These are phyloP conservation scores for Andrena praecox DNA, from an alignment of 2,888 invertebrate genomes.

Conservation along the genomic window DNA sequence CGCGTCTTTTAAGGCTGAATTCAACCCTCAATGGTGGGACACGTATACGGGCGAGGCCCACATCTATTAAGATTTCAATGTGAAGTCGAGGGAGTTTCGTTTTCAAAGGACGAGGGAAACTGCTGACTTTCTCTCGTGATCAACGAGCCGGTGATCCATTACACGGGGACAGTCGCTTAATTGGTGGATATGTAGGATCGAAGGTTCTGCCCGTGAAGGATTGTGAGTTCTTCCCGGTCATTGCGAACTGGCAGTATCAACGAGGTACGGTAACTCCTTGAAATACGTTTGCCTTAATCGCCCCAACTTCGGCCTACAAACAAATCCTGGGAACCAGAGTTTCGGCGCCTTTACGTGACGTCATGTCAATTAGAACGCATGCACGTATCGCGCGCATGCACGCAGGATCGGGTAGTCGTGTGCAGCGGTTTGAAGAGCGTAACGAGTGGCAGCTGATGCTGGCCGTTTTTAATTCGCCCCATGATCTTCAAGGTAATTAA, in stretches of 20 bases:
- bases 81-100: slow-evolving; percentile 19
- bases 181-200: slow-evolving; percentile 1
- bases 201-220: not conserved
- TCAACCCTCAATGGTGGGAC: slow-evolving; percentile 24
- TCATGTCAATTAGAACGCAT: slow-evolving; percentile 73
- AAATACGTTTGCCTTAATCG: not conserved
- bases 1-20: slow-evolving; percentile 18
- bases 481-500: slow-evolving; percentile 62
- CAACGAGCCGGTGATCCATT: slow-evolving; percentile 34
- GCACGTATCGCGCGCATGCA: slow-evolving; percentile 37
- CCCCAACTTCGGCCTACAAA: slow-evolving; percentile 43
- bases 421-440: slow-evolving; percentile 23
- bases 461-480: slow-evolving; percentile 65
- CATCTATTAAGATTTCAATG: slow-evolving; percentile 42
- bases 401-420: not conserved
- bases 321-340: slow-evolving; percentile 72
- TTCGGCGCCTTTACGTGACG: slow-evolving; percentile 67
- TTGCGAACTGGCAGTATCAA: not conserved
- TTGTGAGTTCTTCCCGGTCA: not conserved
- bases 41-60: slow-evolving; percentile 60
- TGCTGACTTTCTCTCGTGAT: slow-evolving; percentile 31
- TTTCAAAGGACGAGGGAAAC: slow-evolving; percentile 29
- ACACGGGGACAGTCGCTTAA: not conserved
- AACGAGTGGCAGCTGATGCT: slow-evolving; percentile 69
- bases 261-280: not conserved